Conservation (phyloP, 1,140 invertebrate species). For the Conus ventricosus region DNA sequence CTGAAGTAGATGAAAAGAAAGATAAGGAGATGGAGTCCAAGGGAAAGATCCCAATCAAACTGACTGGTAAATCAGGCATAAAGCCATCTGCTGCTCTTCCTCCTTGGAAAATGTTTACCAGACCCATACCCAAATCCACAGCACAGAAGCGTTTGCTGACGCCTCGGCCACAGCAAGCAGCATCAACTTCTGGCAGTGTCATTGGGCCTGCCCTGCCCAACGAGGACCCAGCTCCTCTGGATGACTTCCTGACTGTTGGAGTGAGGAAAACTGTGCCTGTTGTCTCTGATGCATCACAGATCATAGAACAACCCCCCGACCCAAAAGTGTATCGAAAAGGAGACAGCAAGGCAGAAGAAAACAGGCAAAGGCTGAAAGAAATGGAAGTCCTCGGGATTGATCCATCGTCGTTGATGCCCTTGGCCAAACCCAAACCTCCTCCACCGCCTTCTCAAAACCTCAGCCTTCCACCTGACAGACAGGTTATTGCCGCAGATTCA, state of each 20-base stretch:
- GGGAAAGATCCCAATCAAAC: conserved; percentile 50
- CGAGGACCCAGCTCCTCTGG: conserved; percentile 47
- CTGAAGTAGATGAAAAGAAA: conserved; percentile 10
- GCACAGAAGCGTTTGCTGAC: neutral
- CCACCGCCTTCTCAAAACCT: conserved; percentile 56
- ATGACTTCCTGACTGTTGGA: conserved; percentile 54
- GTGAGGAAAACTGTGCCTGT: conserved; percentile 22
- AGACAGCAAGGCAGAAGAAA: conserved; percentile 26
- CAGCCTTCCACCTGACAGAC: conserved; percentile 38
- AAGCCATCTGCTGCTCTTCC: conserved; percentile 46
- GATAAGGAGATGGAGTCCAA: conserved; percentile 39
- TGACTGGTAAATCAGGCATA: conserved; percentile 49
- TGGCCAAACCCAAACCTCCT: conserved; percentile 50
- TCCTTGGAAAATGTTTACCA: conserved; percentile 58
- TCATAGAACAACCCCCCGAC: neutral
- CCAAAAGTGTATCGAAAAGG: neutral
- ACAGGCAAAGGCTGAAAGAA: conserved; percentile 45
- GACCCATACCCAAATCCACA: conserved; percentile 40
- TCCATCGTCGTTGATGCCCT: conserved; percentile 35
- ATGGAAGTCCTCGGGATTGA: conserved; percentile 60
- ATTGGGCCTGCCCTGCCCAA: conserved; percentile 24
- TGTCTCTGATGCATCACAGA: neutral
- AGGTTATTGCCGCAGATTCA: neutral
- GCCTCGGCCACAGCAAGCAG: conserved; percentile 5
- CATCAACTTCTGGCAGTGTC: neutral